A percentile compares a stretch with the other conserved stretches of the same genome.
Conservation (phyloP, 2,113 vertebrate genomes). For the Merops nubicus region DNA sequence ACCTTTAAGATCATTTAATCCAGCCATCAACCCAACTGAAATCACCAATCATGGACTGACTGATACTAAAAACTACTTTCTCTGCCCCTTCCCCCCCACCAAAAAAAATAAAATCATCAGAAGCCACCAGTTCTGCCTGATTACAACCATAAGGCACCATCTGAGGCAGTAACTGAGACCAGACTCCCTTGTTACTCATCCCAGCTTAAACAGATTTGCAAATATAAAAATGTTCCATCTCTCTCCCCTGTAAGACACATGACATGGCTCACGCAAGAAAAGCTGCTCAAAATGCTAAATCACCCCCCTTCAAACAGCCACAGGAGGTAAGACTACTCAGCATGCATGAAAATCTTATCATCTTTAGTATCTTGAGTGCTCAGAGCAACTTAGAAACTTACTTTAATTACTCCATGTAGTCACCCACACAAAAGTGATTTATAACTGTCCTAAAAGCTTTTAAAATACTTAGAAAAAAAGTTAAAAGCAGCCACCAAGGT, state of each 20-base stretch:
- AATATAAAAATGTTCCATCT: not conserved
- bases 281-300: not conserved
- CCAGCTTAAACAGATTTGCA: not conserved
- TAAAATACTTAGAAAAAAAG: not conserved
- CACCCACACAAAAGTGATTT: not conserved
- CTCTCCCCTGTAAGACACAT: not conserved
- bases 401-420: not conserved
- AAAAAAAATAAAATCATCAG: not conserved
- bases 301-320: not conserved
- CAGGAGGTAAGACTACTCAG: not conserved
- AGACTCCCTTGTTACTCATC: not conserved
- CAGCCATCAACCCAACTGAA: too few relatives aligned
- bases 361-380: not conserved
- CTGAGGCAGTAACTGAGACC: not conserved
- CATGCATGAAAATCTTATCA: not conserved
- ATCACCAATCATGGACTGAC: not conserved
- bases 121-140: not conserved
- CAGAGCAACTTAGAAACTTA: not conserved
- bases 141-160: not conserved
- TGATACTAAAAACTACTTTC: not conserved
- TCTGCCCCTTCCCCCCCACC: not conserved
- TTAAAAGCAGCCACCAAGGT: not conserved
- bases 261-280: not conserved
- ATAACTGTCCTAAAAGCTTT: not conserved
- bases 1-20: too few relatives aligned